These are phyloP conservation scores for Centrocercus urophasianus DNA, from an alignment of 2,113 vertebrate species.

Conservation along the genomic window DNA sequence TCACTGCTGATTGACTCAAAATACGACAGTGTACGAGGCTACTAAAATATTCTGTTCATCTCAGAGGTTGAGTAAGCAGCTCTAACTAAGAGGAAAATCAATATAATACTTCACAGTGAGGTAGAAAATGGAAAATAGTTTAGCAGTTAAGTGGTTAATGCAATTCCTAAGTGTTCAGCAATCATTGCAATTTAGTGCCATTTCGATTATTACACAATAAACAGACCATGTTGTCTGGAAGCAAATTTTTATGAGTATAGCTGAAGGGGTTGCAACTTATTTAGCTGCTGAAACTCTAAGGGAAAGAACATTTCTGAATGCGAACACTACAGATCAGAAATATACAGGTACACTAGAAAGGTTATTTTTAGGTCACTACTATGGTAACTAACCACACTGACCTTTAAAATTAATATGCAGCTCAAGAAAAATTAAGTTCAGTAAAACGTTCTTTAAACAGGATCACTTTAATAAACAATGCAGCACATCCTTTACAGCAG, in stretches of 20 bases:
- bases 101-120: conserved; percentile 36
- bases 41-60: conserved; percentile 43
- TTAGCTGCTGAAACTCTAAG: conserved; percentile 81
- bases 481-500: conserved; percentile 28
- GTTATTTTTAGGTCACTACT: conserved; percentile 81
- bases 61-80: conserved; percentile 48
- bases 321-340: conserved; percentile 74
- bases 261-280: conserved; percentile 87
- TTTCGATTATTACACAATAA: conserved; percentile 90
- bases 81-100: conserved; percentile 48
- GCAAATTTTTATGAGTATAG: conserved; percentile 89
- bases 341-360: conserved; percentile 80
- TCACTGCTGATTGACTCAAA: conserved; percentile 60
- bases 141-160: conserved; percentile 84
- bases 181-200: conserved; percentile 88
- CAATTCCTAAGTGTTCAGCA: conserved; percentile 85
- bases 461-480: conserved; percentile 53
- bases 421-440: conserved; percentile 74
- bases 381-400: conserved; percentile 74
- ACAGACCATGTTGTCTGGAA: conserved; percentile 89
- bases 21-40: neutral
- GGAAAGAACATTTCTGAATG: conserved; percentile 78
- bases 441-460: conserved; percentile 66
- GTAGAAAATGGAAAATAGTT: conserved; percentile 67
- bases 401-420: conserved; percentile 78